These are phyloP conservation scores for Forficula auricularia DNA, from an alignment of 1,140 invertebrate species.

Conservation along the genomic window DNA sequence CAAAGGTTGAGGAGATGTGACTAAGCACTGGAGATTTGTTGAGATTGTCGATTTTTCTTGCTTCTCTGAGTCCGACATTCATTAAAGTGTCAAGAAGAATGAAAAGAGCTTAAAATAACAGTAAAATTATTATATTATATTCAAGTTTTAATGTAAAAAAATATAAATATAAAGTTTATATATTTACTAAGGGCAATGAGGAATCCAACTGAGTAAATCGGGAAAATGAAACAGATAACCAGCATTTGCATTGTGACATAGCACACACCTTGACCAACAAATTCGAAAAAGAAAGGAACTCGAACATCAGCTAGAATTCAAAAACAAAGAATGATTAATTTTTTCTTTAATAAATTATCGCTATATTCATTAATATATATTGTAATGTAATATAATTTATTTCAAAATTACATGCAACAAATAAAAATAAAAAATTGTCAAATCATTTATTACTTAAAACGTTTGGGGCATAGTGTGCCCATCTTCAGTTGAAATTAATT, in stretches of 20 bases:
- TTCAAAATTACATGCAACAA: no score
- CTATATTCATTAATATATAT: no score
- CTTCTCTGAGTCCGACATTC: conserved; percentile 23
- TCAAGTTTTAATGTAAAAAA: not conserved
- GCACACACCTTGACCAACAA: conserved; percentile 30
- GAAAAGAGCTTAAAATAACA: conserved; percentile 15
- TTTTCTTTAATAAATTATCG: no score
- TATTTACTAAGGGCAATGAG: no score
- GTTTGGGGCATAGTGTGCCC: no score
- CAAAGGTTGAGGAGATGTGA: conserved; percentile 18
- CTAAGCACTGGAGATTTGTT: conserved; percentile 28
- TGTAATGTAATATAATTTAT: no score
- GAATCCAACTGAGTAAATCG: conserved; percentile 26
- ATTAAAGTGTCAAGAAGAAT: conserved; percentile 18
- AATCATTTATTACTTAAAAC: no score
- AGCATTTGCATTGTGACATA: conserved; percentile 25
- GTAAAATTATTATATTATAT: not conserved
- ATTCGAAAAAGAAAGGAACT: conserved; percentile 19
- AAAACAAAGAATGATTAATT: no score
- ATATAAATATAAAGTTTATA: not conserved
- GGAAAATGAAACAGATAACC: conserved; percentile 31
- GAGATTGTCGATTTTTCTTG: conserved; percentile 33
- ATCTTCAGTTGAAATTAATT: no score
- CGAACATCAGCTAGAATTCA: conserved; percentile 13
- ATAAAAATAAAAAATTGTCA: no score